Conservation (phyloP, 2,113 vertebrate genomes). For the Crotalus horridus region DNA sequence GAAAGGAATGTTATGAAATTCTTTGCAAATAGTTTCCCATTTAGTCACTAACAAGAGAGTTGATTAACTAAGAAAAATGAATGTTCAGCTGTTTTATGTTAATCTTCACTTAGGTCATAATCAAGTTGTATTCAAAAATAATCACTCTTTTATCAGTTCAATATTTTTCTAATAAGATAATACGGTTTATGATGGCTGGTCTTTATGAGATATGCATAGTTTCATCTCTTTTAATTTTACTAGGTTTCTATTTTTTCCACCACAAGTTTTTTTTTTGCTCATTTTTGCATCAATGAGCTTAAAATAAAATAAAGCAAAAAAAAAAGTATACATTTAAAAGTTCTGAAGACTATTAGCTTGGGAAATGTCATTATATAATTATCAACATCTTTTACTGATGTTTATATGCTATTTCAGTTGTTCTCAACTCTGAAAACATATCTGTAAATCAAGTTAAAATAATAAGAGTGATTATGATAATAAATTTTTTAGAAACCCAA, state of each 20-base stretch:
- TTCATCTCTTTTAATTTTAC: background rate
- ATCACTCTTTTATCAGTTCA: background rate
- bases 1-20: constrained; percentile 43
- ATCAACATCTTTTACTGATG: background rate
- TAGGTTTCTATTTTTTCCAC: background rate
- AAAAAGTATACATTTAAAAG: background rate
- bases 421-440: background rate
- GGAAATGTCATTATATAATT: background rate
- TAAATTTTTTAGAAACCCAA: background rate
- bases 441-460: background rate
- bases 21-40: constrained; percentile 52
- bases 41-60: constrained; percentile 24
- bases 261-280: background rate
- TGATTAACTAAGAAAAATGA: constrained; percentile 8
- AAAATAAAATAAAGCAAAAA: background rate
- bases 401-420: background rate
- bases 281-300: background rate
- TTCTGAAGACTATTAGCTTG: background rate
- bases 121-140: background rate
- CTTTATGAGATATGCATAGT: background rate
- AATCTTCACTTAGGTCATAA: background rate
- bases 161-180: background rate
- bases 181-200: background rate
- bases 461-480: background rate
- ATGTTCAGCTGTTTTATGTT: constrained; percentile 13